Evolutionary conservation across 2,888 invertebrate species (phyloP).

Genomic region (Seira sanloemensis): DNA sequence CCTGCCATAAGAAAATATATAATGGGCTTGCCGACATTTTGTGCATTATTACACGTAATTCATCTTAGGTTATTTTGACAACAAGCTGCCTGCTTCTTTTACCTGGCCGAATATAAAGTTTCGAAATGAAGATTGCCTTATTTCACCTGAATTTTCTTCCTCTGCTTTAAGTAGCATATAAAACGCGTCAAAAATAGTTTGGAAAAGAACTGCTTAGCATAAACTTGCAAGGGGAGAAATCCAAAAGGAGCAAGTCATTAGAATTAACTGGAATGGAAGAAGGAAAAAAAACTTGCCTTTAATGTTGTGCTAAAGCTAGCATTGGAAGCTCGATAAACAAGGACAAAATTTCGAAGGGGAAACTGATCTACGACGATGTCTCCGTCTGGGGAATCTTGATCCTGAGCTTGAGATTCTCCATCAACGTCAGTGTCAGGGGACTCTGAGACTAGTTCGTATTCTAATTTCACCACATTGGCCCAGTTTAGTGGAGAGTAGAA

Average conservation of each 20-base stretch:
- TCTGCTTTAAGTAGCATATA: background rate
- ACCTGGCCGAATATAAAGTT: background rate
- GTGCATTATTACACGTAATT: background rate
- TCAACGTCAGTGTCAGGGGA: conserved; percentile 63
- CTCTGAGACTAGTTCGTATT: conserved; percentile 65
- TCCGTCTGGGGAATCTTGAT: conserved; percentile 40
- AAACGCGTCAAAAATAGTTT: background rate
- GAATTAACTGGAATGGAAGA: background rate
- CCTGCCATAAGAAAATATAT: background rate
- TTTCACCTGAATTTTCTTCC: background rate
- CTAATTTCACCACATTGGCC: conserved; percentile 71
- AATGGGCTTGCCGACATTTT: too few relatives aligned
- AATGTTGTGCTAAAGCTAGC: conserved; percentile 65
- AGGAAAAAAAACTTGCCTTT: conserved; percentile 59
- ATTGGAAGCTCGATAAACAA: conserved; percentile 65
- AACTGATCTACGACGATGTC: conserved; percentile 48
- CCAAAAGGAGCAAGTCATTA: background rate
- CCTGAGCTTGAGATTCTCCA: conserved; percentile 51
- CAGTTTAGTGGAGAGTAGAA: conserved; percentile 72
- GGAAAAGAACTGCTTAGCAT: background rate
- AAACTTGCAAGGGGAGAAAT: background rate
- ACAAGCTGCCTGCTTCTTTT: too few relatives aligned
- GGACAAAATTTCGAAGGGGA: conserved; percentile 68
- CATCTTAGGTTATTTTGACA: background rate
- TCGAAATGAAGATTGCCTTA: too few relatives aligned